phyloP scores from a whole-genome alignment of 2,797 vertebrate genomes.

The Lagorchestes hirsutus region DNA sequence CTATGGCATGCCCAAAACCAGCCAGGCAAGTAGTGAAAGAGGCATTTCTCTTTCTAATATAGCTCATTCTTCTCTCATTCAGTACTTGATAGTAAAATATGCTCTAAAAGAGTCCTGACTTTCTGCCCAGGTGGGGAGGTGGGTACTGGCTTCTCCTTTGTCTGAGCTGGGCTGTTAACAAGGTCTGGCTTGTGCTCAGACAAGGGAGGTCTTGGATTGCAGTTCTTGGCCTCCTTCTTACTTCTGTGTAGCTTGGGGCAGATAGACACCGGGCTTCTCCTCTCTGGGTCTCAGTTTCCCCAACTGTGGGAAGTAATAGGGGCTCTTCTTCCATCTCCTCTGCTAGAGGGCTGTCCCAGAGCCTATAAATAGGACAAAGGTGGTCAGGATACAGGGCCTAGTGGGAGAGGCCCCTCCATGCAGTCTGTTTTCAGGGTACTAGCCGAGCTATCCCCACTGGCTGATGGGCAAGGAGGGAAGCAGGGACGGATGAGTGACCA shows the following conservation, averaged over 20 bases:
- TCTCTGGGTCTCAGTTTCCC: not conserved
- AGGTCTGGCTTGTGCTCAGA: too few relatives aligned
- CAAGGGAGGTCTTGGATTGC: too few relatives aligned
- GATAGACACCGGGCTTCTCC: not conserved
- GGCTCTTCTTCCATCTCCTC: not conserved
- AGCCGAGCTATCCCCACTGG: not conserved
- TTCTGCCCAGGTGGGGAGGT: too few relatives aligned
- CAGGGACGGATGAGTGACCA: not conserved
- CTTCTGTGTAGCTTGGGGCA: not conserved
- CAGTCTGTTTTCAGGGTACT: too few relatives aligned
- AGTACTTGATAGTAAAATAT: too few relatives aligned
- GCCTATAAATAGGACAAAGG: not conserved
- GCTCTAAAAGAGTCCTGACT: too few relatives aligned
- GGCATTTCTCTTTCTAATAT: too few relatives aligned
- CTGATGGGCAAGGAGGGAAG: accelerated
- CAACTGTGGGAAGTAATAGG: not conserved
- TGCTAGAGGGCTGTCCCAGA: too few relatives aligned
- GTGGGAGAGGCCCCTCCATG: not conserved
- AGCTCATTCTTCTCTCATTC: too few relatives aligned
- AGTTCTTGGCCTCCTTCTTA: too few relatives aligned
- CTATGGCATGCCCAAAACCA: not conserved
- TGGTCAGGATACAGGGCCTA: not conserved
- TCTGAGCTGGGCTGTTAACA: too few relatives aligned
- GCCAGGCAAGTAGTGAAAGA: not conserved
- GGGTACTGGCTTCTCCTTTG: too few relatives aligned